Percentiles rank a stretch among this genome's conserved stretches.
These are phyloP conservation scores for Chrysodeixis includens DNA, from an alignment of 2,888 invertebrate species.

Conservation along the genomic window DNA sequence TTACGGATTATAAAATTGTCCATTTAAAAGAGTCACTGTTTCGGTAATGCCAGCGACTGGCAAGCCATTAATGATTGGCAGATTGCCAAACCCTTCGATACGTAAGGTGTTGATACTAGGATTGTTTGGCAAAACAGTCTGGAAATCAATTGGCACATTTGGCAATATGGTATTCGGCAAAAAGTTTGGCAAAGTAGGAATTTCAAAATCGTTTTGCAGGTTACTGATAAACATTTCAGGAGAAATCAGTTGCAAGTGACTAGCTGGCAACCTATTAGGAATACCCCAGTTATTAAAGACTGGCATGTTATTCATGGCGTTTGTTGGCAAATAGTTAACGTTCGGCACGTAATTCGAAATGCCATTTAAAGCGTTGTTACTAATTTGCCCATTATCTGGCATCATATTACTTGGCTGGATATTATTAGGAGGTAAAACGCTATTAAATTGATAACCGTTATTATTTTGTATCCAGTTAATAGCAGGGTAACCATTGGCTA, in stretches of 20 bases:
- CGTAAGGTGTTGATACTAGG: constrained; percentile 7
- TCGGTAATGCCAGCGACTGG: constrained; percentile 69
- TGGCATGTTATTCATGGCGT: constrained; percentile 11
- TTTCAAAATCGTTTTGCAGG: not conserved
- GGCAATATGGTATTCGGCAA: not conserved
- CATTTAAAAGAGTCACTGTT: constrained; percentile 61
- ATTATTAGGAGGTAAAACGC: constrained; percentile 3
- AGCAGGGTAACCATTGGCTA: not conserved
- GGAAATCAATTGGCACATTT: constrained; percentile 13
- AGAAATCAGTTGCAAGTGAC: not conserved
- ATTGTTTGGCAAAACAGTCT: constrained; percentile 27
- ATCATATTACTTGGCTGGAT: constrained; percentile 30
- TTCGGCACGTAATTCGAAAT: constrained; percentile 21
- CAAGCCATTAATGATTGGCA: constrained; percentile 67
- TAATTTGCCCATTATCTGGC: constrained; percentile 12
- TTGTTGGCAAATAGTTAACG: constrained; percentile 17
- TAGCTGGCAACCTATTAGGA: constrained; percentile 1
- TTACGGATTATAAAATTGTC: too few relatives aligned
- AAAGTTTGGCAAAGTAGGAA: not conserved
- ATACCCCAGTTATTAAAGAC: constrained; percentile 9
- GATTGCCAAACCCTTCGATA: constrained; percentile 51
- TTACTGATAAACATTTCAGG: not conserved
- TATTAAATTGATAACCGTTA: constrained; percentile 15
- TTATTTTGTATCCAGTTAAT: constrained; percentile 7
- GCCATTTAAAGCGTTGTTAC: constrained; percentile 21